Conservation (phyloP, 2,888 invertebrate species). For the Calameuta filiformis region DNA sequence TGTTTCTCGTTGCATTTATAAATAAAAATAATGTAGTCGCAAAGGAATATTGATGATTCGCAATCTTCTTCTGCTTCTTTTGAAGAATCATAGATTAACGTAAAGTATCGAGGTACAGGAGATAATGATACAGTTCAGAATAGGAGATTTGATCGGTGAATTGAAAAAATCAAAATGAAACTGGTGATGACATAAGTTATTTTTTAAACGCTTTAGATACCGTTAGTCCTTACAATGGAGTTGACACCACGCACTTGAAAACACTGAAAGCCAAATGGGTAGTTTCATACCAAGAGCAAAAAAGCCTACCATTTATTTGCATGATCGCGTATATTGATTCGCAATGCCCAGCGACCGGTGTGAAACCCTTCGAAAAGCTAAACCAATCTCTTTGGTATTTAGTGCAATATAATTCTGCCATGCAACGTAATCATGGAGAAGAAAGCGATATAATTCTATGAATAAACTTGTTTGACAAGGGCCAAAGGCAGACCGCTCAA, state of each 20-base stretch:
- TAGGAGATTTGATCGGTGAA: not conserved
- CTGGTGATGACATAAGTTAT: not conserved
- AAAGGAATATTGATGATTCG: not conserved
- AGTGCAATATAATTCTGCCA: conserved; percentile 27
- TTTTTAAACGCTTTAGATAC: not conserved
- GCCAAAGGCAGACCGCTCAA: conserved; percentile 18
- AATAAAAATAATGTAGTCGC: not conserved
- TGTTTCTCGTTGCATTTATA: not conserved
- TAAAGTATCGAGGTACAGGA: not conserved
- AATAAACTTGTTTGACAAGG: conserved; percentile 10
- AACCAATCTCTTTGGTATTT: conserved; percentile 16
- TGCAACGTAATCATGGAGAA: conserved; percentile 31
- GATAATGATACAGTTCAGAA: no score
- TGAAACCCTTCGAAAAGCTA: conserved; percentile 17
- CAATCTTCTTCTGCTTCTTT: not conserved
- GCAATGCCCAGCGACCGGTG: conserved; percentile 13
- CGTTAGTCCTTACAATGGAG: conserved; percentile 2
- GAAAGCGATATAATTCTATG: conserved; percentile 22
- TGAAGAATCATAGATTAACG: not conserved
- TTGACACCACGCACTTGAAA: conserved; percentile 26
- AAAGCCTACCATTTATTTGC: not conserved
- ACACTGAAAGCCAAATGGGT: conserved; percentile 36
- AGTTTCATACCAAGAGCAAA: conserved; percentile 17
- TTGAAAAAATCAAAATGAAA: not conserved
- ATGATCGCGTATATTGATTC: conserved; percentile 1